Evolutionary conservation across 2,113 vertebrate genomes (phyloP).

Genomic region (Protobothrops flavoviridis): DNA sequence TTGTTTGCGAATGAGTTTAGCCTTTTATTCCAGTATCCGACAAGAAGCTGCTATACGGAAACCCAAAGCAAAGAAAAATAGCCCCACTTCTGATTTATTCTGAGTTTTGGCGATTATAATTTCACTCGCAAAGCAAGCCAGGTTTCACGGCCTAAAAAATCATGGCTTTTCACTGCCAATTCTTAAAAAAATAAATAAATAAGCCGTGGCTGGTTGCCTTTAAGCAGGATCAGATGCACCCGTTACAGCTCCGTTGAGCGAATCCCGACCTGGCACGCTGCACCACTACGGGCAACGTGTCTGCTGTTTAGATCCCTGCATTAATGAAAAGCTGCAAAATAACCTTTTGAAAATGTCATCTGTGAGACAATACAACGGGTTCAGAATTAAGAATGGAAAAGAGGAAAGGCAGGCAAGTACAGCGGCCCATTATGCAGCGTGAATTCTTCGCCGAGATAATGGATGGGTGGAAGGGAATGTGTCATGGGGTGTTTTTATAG

Average conservation of each 20-base stretch:
- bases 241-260: background rate
- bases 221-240: background rate
- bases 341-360: slow-evolving; percentile 50
- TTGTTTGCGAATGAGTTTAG: background rate
- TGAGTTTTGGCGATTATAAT: background rate
- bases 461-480: slow-evolving; percentile 1
- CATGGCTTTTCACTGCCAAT: background rate
- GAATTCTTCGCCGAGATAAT: slow-evolving; percentile 37
- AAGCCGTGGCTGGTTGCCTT: background rate
- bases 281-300: too few relatives aligned
- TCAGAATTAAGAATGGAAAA: slow-evolving; percentile 42
- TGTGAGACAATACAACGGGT: slow-evolving; percentile 23
- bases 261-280: background rate
- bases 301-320: background rate
- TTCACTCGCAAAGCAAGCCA: background rate
- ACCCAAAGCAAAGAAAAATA: background rate
- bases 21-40: background rate
- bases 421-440: slow-evolving; percentile 7
- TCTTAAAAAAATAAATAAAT: background rate
- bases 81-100: background rate
- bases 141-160: background rate
- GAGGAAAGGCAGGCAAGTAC: background rate
- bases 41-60: background rate
- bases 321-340: background rate
- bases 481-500: slow-evolving; percentile 35